Base-by-base conservation (phyloP, 2,797 vertebrate genomes). In the Hyperoplus immaculatus region DNA sequence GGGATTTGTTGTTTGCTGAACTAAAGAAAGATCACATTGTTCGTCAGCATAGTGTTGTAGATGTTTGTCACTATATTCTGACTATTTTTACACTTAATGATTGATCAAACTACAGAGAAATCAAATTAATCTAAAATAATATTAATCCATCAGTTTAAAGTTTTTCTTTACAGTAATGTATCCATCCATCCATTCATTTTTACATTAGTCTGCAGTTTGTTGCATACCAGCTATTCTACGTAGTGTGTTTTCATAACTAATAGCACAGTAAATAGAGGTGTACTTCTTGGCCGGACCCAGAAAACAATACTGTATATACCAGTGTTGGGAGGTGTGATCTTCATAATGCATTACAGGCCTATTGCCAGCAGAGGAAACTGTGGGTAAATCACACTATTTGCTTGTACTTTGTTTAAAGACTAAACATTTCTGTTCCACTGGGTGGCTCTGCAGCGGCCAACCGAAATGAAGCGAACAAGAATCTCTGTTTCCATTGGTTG, bases 361-460 rank as follows among this genome's bases (percentile, higher is more conserved):
- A 55, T 47, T 11, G 51, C 83, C 92, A 90, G 79, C 78, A 89
- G 92, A 12, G 70, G 88, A 85, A 2, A 8, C 57, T 81, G 55
- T 82, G 46, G 41, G 18, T 14, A 41, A 57, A 59, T 59, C 12
- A 49, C 18, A 70, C 1, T 42, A 39, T 55, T 41, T 3, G 1
- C 5, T 36, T 16, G 13, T 2, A 1, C 43, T 6, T 13, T 29
- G 29, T 12, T 12, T 36, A 43, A 8, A 21, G 18, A 60, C 39
- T 29, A 10, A 42, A 49, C 3, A 16, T 66, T n/a, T 45, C 7
- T 18, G 15, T 14, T 53, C 38, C 67, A 11, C 62, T 51, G 43
- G n/a, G 56, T 15, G 39, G 6, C 8, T 51, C 49, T 50, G 54
- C 60, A 55, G 58, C 15, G 13, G 4, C 5, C 4, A 56, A 18